Evolutionary conservation across 1,140 invertebrate species (phyloP).

Genomic region (Ceratoteleas bidentatus): DNA sequence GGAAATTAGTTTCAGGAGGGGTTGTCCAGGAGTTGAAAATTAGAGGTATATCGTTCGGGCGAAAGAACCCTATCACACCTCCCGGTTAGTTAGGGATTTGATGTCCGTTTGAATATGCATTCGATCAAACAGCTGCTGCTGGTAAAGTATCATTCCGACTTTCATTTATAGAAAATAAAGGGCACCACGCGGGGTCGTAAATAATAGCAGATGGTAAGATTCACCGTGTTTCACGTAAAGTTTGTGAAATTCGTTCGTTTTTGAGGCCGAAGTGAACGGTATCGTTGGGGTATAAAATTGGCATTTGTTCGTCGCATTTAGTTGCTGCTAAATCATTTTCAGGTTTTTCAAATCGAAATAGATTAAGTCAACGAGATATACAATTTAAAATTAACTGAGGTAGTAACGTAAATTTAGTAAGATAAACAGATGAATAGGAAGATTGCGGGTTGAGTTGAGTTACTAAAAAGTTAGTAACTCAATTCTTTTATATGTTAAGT

Average conservation of each 20-base stretch:
- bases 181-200: constrained; percentile 44
- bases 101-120: constrained; percentile 46
- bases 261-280: constrained; percentile 17
- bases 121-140: constrained; percentile 65
- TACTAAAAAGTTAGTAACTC: too few species aligned
- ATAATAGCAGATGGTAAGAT: constrained; percentile 62
- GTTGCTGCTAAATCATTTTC: too few species aligned
- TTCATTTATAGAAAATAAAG: constrained; percentile 49
- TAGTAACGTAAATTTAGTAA: too few species aligned
- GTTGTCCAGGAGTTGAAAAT: too few species aligned
- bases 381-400: too few species aligned
- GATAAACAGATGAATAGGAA: too few species aligned
- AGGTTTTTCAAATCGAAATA: too few species aligned
- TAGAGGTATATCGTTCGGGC: too few species aligned
- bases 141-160: constrained; percentile 55
- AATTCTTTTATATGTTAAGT: too few species aligned
- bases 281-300: constrained; percentile 34
- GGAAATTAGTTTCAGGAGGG: too few species aligned
- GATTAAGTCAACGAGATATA: too few species aligned
- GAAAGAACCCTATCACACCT: constrained; percentile 24
- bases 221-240: constrained; percentile 51
- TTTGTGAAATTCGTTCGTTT: constrained; percentile 43
- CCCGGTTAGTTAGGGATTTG: constrained; percentile 6
- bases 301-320: constrained; percentile 8
- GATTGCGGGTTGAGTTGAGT: too few species aligned